phyloP scores from a whole-genome alignment of 2,797 vertebrate species.

The Scyliorhinus canicula region DNA sequence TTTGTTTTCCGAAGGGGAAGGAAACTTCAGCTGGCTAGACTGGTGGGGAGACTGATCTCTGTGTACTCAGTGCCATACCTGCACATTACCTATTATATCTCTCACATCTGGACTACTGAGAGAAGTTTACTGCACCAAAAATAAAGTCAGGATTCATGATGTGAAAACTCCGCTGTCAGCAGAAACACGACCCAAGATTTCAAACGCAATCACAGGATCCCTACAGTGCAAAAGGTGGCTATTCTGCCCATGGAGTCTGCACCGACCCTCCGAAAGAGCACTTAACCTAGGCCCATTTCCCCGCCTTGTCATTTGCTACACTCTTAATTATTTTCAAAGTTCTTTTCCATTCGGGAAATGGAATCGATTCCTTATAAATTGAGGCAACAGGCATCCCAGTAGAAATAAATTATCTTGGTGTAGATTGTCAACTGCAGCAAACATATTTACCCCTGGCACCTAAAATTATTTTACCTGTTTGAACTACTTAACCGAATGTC shows the following conservation, averaged over 20 bases:
- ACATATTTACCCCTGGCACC: not conserved
- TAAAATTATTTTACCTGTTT: constrained; percentile 5
- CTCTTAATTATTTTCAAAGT: constrained; percentile 46
- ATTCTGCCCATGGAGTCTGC: too few species aligned
- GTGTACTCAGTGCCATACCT: constrained; percentile 55
- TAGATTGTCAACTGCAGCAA: not conserved
- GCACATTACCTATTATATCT: constrained; percentile 41
- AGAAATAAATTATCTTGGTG: not conserved
- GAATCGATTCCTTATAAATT: constrained; percentile 56
- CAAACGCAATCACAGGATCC: constrained; percentile 45
- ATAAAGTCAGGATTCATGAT: constrained; percentile 50
- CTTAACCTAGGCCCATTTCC: too few species aligned
- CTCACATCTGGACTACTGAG: constrained; percentile 59
- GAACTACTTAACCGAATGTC: not conserved
- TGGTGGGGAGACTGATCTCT: constrained; percentile 48
- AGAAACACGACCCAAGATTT: constrained; percentile 45
- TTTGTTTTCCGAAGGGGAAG: constrained; percentile 59
- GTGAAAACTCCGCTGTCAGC: constrained; percentile 55
- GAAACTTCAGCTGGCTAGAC: constrained; percentile 46
- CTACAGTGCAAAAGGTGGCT: too few species aligned
- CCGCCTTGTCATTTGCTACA: constrained; percentile 37
- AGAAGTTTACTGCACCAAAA: constrained; percentile 44
- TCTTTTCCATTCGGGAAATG: constrained; percentile 46
- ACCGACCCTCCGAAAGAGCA: too few species aligned
- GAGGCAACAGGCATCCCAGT: constrained; percentile 33